A percentile compares a stretch with the other conserved stretches of the same genome.
These are phyloP conservation scores for Potamilus streckersoni DNA, from an alignment of 1,140 invertebrate genomes.

Conservation along the genomic window DNA sequence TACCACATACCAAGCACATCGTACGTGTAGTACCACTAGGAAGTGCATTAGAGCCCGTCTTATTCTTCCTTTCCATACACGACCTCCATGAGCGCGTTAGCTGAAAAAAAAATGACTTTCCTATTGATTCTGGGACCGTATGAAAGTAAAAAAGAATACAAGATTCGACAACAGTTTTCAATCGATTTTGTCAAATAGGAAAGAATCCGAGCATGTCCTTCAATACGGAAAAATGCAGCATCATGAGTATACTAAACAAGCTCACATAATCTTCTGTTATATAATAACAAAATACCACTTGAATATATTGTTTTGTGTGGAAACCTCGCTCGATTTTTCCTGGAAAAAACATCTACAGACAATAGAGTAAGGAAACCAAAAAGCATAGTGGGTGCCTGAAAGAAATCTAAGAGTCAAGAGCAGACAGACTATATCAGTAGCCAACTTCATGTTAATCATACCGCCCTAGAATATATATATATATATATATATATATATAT, in stretches of 20 bases:
- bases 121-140: slow-evolving; percentile 23
- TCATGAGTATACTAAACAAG: slow-evolving; percentile 18
- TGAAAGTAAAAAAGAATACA: neutral
- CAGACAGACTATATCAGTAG: too few relatives aligned
- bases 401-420: too few relatives aligned
- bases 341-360: too few relatives aligned
- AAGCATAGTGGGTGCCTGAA: too few relatives aligned
- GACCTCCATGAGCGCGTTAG: slow-evolving; percentile 3
- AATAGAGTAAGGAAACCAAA: too few relatives aligned
- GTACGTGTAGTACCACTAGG: slow-evolving; percentile 18
- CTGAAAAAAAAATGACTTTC: slow-evolving; percentile 15
- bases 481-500: too few relatives aligned
- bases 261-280: neutral
- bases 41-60: slow-evolving; percentile 10
- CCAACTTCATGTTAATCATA: neutral
- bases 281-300: too few relatives aligned
- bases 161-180: slow-evolving; percentile 10
- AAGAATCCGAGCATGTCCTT: slow-evolving; percentile 20
- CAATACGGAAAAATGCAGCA: slow-evolving; percentile 19
- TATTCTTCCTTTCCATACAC: slow-evolving; percentile 15
- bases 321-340: too few relatives aligned
- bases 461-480: neutral
- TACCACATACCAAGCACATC: neutral
- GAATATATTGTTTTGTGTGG: too few relatives aligned
- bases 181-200: slow-evolving; percentile 3